Evolutionary conservation across 2,797 vertebrate species (phyloP), one percentile per base, ranked within the genome.

Genomic region (Pagetopsis macropterus): DNA sequence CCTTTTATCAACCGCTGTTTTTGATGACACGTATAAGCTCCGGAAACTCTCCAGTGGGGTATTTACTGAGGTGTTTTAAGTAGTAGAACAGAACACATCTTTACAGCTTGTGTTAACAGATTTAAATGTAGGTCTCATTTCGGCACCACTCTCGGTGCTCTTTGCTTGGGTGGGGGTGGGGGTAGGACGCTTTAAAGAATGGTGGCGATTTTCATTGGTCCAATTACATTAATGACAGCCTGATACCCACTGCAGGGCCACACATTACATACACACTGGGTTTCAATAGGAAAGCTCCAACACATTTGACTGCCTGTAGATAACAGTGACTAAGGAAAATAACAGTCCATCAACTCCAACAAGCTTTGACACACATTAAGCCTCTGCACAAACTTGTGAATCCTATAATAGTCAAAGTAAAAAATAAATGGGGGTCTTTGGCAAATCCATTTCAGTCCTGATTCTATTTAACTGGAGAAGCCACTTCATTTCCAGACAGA

Each of bases 401-500:
- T 51, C 40, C 21, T 44, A 44, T 31, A 31, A 52, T 52, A 60
- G 16, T 21, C 12, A 56, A 37, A 45, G 1, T 16, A 21, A 51
- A 7, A 8, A 37, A 37, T 37, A 37, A 37, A 37, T 37, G 33
- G 33, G 8, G 33, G 8, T 37, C 6, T 37, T 37, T 37, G 33
- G 19, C 14, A 45, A 58, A 68, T 49, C 44, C 40, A 70, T 54
- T 33, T 40, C 67, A 33, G 16, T 70, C 48, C 60, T 64, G 70
- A 49, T 57, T 72, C 70, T 31, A 55, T 43, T 72, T 41, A 43
- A 57, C 61, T 57, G 23, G 17, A 43, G 23, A 61, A 19, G 27
- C 61, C 70, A 72, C 45, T 59, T 73, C 14, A 21, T 33, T 33
- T 51, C 23, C 58, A 71, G 46, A 65, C 21, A 57, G 45, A 57